phyloP scores from a whole-genome alignment of 1,140 invertebrate species.

The Trypoxylus dichotomus region DNA sequence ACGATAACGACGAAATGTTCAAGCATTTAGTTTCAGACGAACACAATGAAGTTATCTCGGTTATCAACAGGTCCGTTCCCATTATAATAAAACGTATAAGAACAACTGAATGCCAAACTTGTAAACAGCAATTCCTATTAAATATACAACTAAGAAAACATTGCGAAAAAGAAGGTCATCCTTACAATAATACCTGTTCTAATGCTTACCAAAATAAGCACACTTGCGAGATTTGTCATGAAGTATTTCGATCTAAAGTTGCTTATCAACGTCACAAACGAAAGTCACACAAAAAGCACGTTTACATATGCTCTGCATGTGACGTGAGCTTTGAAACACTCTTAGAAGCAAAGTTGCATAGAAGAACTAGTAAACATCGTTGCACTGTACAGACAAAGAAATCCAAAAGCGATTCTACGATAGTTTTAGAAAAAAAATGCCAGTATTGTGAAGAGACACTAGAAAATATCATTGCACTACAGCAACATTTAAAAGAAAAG shows the following conservation, averaged over 20 bases:
- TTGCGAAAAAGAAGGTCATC: conserved; percentile 58
- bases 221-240: conserved; percentile 61
- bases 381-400: conserved; percentile 56
- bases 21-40: conserved; percentile 67
- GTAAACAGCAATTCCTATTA: conserved; percentile 65
- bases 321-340: conserved; percentile 63
- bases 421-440: conserved; percentile 58
- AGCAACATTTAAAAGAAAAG: conserved; percentile 64
- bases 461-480: conserved; percentile 61
- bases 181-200: conserved; percentile 53
- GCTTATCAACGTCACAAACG: conserved; percentile 69
- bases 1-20: conserved; percentile 67
- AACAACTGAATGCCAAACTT: conserved; percentile 63
- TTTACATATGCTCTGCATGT: conserved; percentile 71
- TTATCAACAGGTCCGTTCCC: conserved; percentile 77
- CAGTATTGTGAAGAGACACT: conserved; percentile 62
- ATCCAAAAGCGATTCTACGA: not conserved
- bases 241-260: conserved; percentile 61
- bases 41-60: conserved; percentile 71
- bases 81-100: conserved; percentile 74
- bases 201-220: conserved; percentile 68
- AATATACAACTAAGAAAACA: conserved; percentile 72
- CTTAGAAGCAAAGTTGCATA: conserved; percentile 66
- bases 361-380: conserved; percentile 64
- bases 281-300: conserved; percentile 57